phyloP scores from a whole-genome alignment of 2,113 vertebrate genomes.

The Spilogale gracilis region DNA sequence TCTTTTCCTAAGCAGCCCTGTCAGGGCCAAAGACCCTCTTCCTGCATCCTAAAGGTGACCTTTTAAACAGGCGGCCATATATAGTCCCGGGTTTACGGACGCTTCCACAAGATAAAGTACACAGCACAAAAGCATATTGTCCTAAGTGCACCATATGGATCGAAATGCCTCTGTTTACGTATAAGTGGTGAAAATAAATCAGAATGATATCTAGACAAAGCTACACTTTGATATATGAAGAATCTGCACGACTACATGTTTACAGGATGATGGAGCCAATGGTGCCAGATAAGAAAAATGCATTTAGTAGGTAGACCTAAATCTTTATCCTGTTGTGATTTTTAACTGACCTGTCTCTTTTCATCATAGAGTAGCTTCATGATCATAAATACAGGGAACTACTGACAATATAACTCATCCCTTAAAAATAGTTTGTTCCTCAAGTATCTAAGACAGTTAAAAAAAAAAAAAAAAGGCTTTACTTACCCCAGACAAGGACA shows the following conservation, averaged over 20 bases:
- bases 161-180: conserved; percentile 80
- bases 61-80: conserved; percentile 65
- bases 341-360: conserved; percentile 86
- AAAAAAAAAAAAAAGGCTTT: conserved; percentile 70
- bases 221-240: conserved; percentile 86
- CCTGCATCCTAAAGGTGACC: conserved; percentile 82
- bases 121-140: conserved; percentile 80
- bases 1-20: conserved; percentile 59
- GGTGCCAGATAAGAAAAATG: conserved; percentile 87
- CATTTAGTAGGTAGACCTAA: conserved; percentile 83
- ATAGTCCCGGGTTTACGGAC: conserved; percentile 62
- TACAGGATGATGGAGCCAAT: conserved; percentile 83
- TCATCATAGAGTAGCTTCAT: conserved; percentile 82
- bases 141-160: conserved; percentile 79
- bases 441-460: conserved; percentile 54
- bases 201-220: conserved; percentile 86
- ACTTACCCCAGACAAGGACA: conserved; percentile 98
- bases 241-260: conserved; percentile 82
- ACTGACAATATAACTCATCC: conserved; percentile 82
- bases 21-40: conserved; percentile 33
- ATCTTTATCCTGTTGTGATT: conserved; percentile 85
- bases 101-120: conserved; percentile 83
- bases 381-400: conserved; percentile 83
- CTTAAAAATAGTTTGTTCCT: conserved; percentile 79
- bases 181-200: conserved; percentile 88